A percentile compares a stretch with the other conserved stretches of the same genome.
Evolutionary conservation across 1,140 invertebrate species (phyloP).

Genomic region (Coenobita brevimanus): DNA sequence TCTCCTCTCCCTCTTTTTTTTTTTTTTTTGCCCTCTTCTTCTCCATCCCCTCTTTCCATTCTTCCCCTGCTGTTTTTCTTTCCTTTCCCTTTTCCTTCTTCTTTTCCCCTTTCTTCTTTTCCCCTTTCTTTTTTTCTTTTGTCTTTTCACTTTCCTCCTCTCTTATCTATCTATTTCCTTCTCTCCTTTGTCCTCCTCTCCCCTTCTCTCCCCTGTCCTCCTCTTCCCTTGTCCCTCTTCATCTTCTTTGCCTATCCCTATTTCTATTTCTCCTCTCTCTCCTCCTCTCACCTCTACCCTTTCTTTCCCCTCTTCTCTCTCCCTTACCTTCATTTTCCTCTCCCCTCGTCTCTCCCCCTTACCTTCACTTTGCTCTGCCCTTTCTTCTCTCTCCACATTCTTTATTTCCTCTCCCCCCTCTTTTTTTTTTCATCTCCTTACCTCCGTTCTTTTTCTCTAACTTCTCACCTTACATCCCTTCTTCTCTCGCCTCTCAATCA

Average conservation of each 20-base stretch:
- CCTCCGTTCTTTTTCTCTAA: neutral
- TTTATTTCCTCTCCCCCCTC: neutral
- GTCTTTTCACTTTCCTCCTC: neutral
- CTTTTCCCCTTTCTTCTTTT: neutral
- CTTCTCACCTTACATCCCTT: neutral
- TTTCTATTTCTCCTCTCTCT: too few species aligned
- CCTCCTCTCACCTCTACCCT: too few species aligned
- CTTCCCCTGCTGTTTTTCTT: neutral
- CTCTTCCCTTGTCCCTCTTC: too few species aligned
- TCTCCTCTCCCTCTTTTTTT: neutral
- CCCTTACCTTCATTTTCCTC: neutral
- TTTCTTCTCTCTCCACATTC: neutral
- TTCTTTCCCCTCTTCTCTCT: neutral
- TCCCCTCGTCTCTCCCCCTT: neutral
- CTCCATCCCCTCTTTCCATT: neutral
- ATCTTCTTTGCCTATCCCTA: too few species aligned
- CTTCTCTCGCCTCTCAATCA: neutral
- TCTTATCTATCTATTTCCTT: neutral
- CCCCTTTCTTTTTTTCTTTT: neutral
- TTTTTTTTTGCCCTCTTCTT: neutral
- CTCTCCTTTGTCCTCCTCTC: neutral
- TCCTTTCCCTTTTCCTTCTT: neutral
- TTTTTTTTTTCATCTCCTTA: neutral
- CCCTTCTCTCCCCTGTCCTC: too few species aligned
- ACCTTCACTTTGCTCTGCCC: neutral